Evolutionary conservation across 1,140 invertebrate species (phyloP).

Genomic region (Tetranychus urticae): DNA sequence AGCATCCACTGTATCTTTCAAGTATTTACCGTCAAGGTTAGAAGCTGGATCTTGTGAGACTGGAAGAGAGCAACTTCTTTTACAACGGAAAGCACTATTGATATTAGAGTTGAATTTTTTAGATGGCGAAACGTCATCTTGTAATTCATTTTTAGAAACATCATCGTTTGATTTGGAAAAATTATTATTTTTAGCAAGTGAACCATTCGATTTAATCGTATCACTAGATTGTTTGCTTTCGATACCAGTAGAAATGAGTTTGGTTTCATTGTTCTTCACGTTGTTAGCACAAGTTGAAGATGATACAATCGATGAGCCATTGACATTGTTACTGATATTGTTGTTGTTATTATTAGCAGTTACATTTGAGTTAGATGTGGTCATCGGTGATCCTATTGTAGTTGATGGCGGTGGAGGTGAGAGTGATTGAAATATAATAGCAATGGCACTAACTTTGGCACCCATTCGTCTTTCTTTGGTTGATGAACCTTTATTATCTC

Average conservation of each 20-base stretch:
- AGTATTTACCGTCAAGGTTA: no score
- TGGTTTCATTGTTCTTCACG: not conserved
- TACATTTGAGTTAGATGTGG: not conserved
- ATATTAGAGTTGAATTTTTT: not conserved
- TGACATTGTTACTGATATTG: not conserved
- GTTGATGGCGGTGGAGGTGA: slow-evolving; percentile 1
- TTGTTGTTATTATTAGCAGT: not conserved
- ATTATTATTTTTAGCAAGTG: no score
- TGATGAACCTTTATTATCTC: not conserved
- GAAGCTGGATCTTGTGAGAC: no score
- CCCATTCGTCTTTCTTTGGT: slow-evolving; percentile 8
- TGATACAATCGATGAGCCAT: no score
- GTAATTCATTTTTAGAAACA: no score
- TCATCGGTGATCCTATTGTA: not conserved
- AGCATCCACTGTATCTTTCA: no score
- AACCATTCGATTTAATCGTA: no score
- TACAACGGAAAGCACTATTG: slow-evolving; percentile 37
- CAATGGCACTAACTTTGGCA: slow-evolving; percentile 15
- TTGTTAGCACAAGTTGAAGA: not conserved
- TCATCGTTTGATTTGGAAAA: no score
- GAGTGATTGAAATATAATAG: slow-evolving; percentile 12
- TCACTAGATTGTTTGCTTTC: not conserved
- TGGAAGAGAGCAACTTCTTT: not conserved
- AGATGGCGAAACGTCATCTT: no score
- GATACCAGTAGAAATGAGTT: not conserved